Evolutionary conservation across 2,797 vertebrate species (phyloP).

Genomic region (Aselliscus stoliczkanus): DNA sequence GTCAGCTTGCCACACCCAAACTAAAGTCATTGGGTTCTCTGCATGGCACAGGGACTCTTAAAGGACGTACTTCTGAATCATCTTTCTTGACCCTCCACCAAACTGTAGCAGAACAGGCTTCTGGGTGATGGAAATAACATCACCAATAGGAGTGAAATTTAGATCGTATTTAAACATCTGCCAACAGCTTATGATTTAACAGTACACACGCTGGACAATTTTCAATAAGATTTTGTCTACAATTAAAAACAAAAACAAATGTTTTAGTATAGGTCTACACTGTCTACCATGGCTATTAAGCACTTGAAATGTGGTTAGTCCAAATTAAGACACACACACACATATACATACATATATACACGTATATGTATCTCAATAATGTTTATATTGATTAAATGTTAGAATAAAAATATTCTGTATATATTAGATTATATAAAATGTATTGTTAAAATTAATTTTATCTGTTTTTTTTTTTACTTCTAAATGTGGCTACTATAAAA

Average conservation of each 20-base stretch:
- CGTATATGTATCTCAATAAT: background rate
- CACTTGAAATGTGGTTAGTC: background rate
- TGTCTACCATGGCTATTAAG: background rate
- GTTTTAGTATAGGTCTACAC: background rate
- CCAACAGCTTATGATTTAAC: background rate
- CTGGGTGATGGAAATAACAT: conserved; percentile 50
- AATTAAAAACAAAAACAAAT: background rate
- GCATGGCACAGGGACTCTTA: conserved; percentile 35
- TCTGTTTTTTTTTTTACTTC: background rate
- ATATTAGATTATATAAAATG: background rate
- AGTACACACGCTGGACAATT: background rate
- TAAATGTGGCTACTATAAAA: background rate
- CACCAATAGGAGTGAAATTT: background rate
- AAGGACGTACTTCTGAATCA: conserved; percentile 61
- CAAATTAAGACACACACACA: background rate
- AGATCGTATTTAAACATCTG: background rate
- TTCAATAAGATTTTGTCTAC: background rate
- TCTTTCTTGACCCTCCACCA: conserved; percentile 70
- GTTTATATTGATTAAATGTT: conserved; percentile 25
- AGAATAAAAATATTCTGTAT: conserved; percentile 25
- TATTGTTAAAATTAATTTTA: background rate
- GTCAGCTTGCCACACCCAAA: conserved; percentile 77
- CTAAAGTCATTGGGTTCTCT: conserved; percentile 58
- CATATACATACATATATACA: background rate
- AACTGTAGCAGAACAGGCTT: conserved; percentile 51